Percentiles rank a stretch among this genome's conserved stretches.
Conservation (phyloP, 2,113 vertebrate species). For the Turdus rufiventris region DNA sequence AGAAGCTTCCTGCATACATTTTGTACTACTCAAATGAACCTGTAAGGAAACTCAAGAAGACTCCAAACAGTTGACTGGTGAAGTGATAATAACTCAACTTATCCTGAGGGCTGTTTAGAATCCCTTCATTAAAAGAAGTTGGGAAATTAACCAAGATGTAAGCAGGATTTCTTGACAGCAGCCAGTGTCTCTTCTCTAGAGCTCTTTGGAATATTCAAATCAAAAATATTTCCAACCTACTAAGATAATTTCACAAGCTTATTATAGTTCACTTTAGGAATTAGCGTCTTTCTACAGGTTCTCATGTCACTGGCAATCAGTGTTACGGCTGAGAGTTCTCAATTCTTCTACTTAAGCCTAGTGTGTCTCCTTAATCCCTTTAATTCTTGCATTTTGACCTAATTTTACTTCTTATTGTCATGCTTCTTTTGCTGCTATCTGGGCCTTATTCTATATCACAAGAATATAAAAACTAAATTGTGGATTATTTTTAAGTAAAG, state of each 20-base stretch:
- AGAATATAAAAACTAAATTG: background rate
- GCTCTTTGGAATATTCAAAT: background rate
- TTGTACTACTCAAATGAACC: background rate
- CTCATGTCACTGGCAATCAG: slow-evolving; percentile 45
- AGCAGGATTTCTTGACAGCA: background rate
- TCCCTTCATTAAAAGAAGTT: background rate
- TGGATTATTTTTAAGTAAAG: background rate
- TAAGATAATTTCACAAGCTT: slow-evolving; percentile 23
- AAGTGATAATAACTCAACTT: background rate
- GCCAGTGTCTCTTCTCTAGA: background rate
- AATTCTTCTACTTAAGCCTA: slow-evolving; percentile 12
- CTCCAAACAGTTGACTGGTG: background rate
- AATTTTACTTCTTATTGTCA: slow-evolving; percentile 15
- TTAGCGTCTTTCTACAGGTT: slow-evolving; percentile 47
- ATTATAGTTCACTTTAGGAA: slow-evolving; percentile 33
- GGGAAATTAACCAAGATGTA: background rate
- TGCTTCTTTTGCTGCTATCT: background rate
- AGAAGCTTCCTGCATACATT: background rate
- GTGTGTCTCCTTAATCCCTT: slow-evolving; percentile 43
- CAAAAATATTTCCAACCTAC: slow-evolving; percentile 11
- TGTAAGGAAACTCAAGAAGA: background rate
- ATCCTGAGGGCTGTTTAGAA: background rate
- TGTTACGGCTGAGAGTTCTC: background rate
- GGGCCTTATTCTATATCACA: background rate
- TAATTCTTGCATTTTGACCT: slow-evolving; percentile 46